Evolutionary conservation across 2,888 invertebrate species (phyloP), one percentile per base, ranked within the genome.

Genomic region (Notodonta ziczac): DNA sequence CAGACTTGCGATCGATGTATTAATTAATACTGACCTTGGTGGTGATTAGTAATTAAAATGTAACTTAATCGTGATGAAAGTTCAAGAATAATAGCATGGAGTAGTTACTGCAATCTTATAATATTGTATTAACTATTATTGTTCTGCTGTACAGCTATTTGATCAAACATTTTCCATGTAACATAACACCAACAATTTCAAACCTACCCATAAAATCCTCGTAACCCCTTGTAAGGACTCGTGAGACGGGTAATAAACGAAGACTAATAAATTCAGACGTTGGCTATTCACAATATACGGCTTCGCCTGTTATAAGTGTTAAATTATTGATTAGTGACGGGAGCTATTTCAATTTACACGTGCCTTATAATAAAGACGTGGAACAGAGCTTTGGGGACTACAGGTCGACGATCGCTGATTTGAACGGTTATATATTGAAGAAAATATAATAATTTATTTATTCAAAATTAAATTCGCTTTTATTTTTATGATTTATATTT

Each of bases 231-330:
- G 54, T 14, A 35, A 54, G n/a, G 14, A 54, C n/a, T n/a, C 39
- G 8, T 39, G 39, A 2, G 54, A 54, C 39, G 54, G 10, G 54
- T 54, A 35, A 54, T 54, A 39, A 59, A 59, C 58, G 51, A 48
- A 54, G 60, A 62, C 56, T 56, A 54, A 40, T 51, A 62, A 24
- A 51, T 67, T 32, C 32, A 12, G 39, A 54, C 12, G 54, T 9
- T 12, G 35, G 8, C 54, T 54, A 54, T 52, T 53, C 4, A 53
- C 16, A 56, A 16, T 14, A 16, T 13, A 56, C 16, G 56, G 44
- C 54, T 39, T 54, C 54, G n/a, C 54, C 14, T 35, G 54, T 56
- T 40, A 44, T 44, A 44, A 24, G 24, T 56, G 56, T 56, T 56
- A 56, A 56, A 44, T 56, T 56, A 56, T 56, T 56, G 56, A 44